These are phyloP conservation scores for Mesocricetus auratus DNA, from an alignment of 2,113 vertebrate species.

Conservation along the genomic window DNA sequence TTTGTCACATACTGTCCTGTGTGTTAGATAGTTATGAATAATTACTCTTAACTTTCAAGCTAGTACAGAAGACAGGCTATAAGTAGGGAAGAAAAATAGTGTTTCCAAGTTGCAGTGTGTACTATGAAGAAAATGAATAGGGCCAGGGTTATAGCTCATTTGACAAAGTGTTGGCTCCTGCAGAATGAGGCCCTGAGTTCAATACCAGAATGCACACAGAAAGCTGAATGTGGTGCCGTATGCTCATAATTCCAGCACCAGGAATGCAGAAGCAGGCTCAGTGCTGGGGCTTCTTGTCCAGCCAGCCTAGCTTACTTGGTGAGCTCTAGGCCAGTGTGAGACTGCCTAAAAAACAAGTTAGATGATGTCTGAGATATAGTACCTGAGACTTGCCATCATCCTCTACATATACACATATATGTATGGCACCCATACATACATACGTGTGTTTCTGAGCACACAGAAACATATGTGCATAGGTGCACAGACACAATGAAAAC, in stretches of 20 bases:
- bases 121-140: background rate
- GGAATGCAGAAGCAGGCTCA: background rate
- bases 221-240: background rate
- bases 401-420: background rate
- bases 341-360: background rate
- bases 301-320: background rate
- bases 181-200: background rate
- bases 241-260: background rate
- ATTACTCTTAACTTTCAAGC: background rate
- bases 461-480: background rate
- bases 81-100: background rate
- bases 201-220: background rate
- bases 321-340: background rate
- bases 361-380: background rate
- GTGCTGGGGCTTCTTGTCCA: background rate
- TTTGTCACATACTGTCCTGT: background rate
- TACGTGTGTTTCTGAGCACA: background rate
- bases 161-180: background rate
- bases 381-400: background rate
- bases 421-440: background rate
- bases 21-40: conserved; percentile 9
- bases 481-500: background rate
- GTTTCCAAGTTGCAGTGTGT: background rate
- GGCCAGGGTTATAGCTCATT: background rate
- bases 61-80: background rate